Evolutionary conservation across 2,888 invertebrate genomes (phyloP).

Genomic region (Aplocera efformata): DNA sequence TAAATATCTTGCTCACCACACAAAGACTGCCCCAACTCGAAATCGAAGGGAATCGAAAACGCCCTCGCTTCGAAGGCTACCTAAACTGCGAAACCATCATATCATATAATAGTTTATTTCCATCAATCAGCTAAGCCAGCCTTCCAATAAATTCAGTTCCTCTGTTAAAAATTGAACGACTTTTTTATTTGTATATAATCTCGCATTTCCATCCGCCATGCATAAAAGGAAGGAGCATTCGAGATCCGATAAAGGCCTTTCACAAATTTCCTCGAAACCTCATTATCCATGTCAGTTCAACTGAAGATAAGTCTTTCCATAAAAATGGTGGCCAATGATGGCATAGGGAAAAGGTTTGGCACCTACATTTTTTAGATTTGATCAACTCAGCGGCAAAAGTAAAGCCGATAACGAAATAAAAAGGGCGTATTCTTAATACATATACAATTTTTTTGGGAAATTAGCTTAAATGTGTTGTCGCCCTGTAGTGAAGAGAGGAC

Average conservation of each 20-base stretch:
- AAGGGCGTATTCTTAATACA: constrained; percentile 7
- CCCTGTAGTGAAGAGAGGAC: no score
- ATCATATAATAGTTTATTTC: no score
- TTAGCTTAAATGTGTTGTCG: no score
- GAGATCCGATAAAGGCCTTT: constrained; percentile 8
- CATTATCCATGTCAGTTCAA: constrained; percentile 14
- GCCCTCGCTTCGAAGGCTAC: no score
- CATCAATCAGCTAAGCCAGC: no score
- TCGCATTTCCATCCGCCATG: background rate
- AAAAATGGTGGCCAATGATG: constrained; percentile 18
- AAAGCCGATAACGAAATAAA: constrained; percentile 14
- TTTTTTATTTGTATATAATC: constrained; percentile 7
- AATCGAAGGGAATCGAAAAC: no score
- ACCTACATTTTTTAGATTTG: constrained; percentile 17
- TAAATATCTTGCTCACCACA: no score
- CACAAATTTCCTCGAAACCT: constrained; percentile 6
- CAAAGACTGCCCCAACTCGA: no score
- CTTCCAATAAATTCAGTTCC: no score
- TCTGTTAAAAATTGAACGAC: no score
- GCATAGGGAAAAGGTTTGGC: constrained; percentile 12
- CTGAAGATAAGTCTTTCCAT: constrained; percentile 13
- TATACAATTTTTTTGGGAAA: no score
- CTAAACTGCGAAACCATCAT: no score
- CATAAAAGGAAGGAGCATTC: constrained; percentile 5
- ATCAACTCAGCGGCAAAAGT: constrained; percentile 15